Conservation (phyloP, 1,140 invertebrate genomes). For the Tetramorium alpestre region DNA sequence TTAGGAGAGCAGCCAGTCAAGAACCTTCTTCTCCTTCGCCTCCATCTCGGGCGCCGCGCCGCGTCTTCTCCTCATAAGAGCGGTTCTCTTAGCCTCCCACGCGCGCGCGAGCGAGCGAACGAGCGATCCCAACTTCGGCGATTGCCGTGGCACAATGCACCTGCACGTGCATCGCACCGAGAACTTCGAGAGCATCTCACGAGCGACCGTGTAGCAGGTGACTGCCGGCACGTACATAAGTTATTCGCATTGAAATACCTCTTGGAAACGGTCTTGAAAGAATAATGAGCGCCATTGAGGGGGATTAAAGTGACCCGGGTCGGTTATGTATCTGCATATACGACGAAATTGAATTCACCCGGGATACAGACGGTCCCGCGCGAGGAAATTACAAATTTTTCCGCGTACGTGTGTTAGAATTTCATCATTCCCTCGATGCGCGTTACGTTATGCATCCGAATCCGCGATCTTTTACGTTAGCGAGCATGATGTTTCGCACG, state of each 20-base stretch:
- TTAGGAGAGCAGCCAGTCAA: conserved; percentile 56
- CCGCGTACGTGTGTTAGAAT: conserved; percentile 45
- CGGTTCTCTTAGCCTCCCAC: conserved; percentile 51
- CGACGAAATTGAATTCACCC: conserved; percentile 46
- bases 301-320: conserved; percentile 57
- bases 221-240: conserved; percentile 72
- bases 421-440: conserved; percentile 2
- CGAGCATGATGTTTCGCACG: background rate
- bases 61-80: conserved; percentile 28
- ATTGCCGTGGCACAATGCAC: conserved; percentile 66
- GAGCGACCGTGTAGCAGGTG: conserved; percentile 69
- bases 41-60: background rate
- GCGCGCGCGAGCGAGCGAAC: conserved; percentile 10
- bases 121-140: conserved; percentile 58
- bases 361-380: conserved; percentile 23
- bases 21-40: conserved; percentile 44
- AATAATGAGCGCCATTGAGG: conserved; percentile 68
- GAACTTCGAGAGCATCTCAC: conserved; percentile 64
- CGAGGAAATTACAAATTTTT: conserved; percentile 56
- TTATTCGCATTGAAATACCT: conserved; percentile 71
- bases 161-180: conserved; percentile 59
- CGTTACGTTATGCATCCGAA: conserved; percentile 33
- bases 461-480: background rate
- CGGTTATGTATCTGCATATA: conserved; percentile 57
- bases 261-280: conserved; percentile 52